Conservation (phyloP, 1,140 invertebrate genomes). For the Nephotettix cincticeps region DNA sequence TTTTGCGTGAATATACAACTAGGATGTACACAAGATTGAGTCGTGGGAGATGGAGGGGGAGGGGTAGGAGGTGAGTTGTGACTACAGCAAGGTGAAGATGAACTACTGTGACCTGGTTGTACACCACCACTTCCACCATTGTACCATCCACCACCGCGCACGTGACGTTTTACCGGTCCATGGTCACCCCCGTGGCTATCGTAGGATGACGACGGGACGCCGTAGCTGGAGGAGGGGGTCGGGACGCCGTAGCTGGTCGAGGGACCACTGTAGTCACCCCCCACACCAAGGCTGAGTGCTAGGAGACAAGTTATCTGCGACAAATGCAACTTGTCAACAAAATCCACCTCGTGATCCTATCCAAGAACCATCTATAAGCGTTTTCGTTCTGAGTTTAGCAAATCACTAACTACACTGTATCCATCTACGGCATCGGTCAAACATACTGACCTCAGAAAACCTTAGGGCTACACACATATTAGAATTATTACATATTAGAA, state of each 20-base stretch:
- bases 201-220: background rate
- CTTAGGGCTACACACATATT: too few species aligned
- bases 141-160: background rate
- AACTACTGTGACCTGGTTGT: background rate
- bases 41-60: background rate
- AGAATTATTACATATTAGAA: too few species aligned
- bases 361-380: too few species aligned
- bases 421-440: too few species aligned
- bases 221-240: background rate
- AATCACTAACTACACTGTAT: too few species aligned
- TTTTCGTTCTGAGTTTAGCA: too few species aligned
- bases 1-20: too few species aligned
- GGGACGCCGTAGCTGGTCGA: background rate
- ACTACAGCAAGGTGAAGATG: too few species aligned
- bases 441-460: too few species aligned
- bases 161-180: conserved; percentile 7
- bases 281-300: background rate
- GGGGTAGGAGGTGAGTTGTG: background rate
- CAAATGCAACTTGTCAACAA: too few species aligned
- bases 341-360: too few species aligned
- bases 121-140: conserved; percentile 14
- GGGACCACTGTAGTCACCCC: background rate
- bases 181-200: background rate
- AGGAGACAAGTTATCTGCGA: background rate
- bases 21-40: too few species aligned